Evolutionary conservation across 1,140 invertebrate genomes (phyloP).

Genomic region (Teleogryllus occipitalis): DNA sequence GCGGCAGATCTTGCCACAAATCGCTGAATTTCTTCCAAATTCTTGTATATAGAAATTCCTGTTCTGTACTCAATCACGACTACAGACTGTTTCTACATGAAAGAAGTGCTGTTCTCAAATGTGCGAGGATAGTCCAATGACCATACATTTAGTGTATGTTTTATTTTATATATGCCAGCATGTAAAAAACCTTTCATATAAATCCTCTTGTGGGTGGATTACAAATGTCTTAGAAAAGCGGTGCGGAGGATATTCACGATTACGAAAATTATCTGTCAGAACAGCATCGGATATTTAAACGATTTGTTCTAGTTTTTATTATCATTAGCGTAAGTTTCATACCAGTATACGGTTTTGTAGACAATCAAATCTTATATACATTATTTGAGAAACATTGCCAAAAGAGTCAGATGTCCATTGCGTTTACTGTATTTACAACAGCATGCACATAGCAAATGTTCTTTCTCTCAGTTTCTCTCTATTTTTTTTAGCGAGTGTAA

Average conservation of each 20-base stretch:
- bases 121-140: too few relatives aligned
- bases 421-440: background rate
- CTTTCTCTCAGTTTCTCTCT: background rate
- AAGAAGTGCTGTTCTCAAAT: too few relatives aligned
- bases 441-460: background rate
- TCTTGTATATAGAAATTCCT: too few relatives aligned
- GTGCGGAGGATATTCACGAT: background rate
- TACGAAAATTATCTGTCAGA: background rate
- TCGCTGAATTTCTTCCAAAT: too few relatives aligned
- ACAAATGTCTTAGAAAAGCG: too few relatives aligned
- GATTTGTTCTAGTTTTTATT: conserved; percentile 3
- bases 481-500: background rate
- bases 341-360: conserved; percentile 14
- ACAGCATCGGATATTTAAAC: background rate
- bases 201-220: too few relatives aligned
- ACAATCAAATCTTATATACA: conserved; percentile 8
- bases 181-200: too few relatives aligned
- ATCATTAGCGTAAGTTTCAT: conserved; percentile 1
- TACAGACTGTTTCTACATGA: too few relatives aligned
- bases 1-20: too few relatives aligned
- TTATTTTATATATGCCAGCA: too few relatives aligned
- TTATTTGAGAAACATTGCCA: background rate
- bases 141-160: too few relatives aligned
- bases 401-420: background rate
- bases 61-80: too few relatives aligned